Evolutionary conservation across 2,888 invertebrate species (phyloP), one percentile per base, ranked within the genome.

Genomic region (Hedychridium roseum): DNA sequence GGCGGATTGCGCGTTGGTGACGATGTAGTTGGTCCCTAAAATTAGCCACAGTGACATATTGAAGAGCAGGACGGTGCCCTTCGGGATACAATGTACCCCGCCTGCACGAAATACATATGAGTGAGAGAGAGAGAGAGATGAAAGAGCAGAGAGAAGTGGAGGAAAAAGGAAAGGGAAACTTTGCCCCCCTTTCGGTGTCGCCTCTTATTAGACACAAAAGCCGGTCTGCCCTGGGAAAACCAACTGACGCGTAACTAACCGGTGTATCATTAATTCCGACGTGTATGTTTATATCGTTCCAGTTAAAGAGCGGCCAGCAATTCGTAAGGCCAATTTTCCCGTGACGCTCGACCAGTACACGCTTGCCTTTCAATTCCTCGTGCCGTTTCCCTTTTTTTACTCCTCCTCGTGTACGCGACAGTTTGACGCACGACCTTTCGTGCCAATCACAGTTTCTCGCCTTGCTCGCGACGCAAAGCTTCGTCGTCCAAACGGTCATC

Each of bases 171-270:
- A n/a, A n/a, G n/a, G n/a, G n/a, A n/a, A n/a, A n/a, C n/a, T n/a
- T n/a, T n/a, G n/a, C n/a, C n/a, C n/a, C n/a, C n/a, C n/a, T n/a
- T n/a, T n/a, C n/a, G n/a, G n/a, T n/a, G n/a, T n/a, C n/a, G n/a
- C n/a, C n/a, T n/a, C 43, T 39, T 50, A 11, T 46, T 54, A 38
- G 27, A 34, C 32, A 52, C 58, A 55, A 55, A 60, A 54, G 57
- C 56, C 15, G 48, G 3, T 6, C 3, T 47, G 64, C 66, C 74
- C 70, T 78, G 78, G 78, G 78, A 78, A 79, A 78, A 77, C 76
- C 70, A 73, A 76, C 74, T 78, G 78, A 78, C 78, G 77, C 73
- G 78, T 76, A 76, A 76, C 78, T 76, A 78, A 78, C 74, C 70
- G 64, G 74, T 71, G 64, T 77, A 73, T 78, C 77, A 78, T 78